A percentile compares a stretch with the other conserved stretches of the same genome.
Evolutionary conservation across 2,888 invertebrate genomes (phyloP).

Genomic region (Psylliodes chrysocephalus): DNA sequence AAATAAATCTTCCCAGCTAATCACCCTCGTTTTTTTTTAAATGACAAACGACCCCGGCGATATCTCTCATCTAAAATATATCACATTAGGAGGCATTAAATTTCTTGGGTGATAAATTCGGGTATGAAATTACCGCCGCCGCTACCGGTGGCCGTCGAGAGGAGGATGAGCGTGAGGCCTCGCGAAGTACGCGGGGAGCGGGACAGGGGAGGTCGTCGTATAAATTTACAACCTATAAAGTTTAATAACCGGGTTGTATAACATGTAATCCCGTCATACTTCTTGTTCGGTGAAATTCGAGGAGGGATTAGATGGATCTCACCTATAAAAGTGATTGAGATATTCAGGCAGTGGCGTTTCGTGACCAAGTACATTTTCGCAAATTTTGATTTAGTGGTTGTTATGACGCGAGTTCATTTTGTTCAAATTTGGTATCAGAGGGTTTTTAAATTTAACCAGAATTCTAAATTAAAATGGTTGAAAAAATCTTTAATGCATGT

Average conservation of each 20-base stretch:
- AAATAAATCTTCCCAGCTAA: constrained; percentile 2
- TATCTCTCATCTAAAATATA: constrained; percentile 27
- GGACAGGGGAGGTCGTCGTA: constrained; percentile 4
- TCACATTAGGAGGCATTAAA: constrained; percentile 29
- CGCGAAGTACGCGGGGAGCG: background rate
- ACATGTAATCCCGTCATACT: constrained; percentile 26
- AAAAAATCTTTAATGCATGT: no score
- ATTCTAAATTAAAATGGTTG: no score
- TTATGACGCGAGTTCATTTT: no score
- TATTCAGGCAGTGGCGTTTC: background rate
- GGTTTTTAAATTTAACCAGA: no score
- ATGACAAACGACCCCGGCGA: constrained; percentile 9
- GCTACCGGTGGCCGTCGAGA: no score
- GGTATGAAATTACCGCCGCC: constrained; percentile 29
- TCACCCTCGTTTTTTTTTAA: constrained; percentile 14
- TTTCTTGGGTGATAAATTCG: constrained; percentile 36
- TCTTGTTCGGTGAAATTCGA: constrained; percentile 17
- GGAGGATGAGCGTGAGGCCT: background rate
- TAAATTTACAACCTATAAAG: constrained; percentile 36
- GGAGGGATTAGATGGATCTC: background rate
- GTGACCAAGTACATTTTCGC: background rate
- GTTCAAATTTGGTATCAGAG: no score
- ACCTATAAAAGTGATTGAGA: background rate
- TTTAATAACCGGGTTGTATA: constrained; percentile 34
- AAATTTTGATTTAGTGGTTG: no score